Evolutionary conservation across 2,888 invertebrate species (phyloP), one percentile per base, ranked within the genome.

Genomic region (Cataglyphis altisquamis): DNA sequence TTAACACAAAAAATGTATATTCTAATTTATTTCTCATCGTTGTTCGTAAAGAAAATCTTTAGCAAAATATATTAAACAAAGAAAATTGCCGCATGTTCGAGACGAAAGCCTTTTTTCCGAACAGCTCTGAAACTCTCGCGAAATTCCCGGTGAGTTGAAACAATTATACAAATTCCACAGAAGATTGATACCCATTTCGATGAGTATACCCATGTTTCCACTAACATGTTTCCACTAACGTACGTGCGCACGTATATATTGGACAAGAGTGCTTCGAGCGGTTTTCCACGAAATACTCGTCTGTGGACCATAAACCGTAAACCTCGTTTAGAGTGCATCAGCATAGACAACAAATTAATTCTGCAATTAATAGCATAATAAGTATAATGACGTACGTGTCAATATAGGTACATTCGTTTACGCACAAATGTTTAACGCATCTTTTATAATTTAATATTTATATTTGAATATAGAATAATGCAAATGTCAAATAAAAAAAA

Each of bases 121-220:
- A 64, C 73, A 67, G 32, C 41, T 60, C n/a, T 5, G 66, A 60
- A 57, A 29, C 64, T 67, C 77, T 81, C 67, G 45, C 83, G 73
- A 81, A 66, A 84, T 87, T 87, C 81, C 85, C 70, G 83, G 77
- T 77, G 84, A 80, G 82, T 85, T 86, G 66, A 82, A 90, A 88
- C 88, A 90, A 90, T 90, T 91, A 90, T 86, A 84, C 82, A 83
- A 89, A 91, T 90, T 90, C 91, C 86, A 48, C 68, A 63, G 78
- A 84, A 84, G 88, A 87, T 86, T 85, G 86, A 91, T 90, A 84
- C 74, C 82, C 82, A 84, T 88, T 84, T 83, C 72, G 74, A 68
- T 62, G 41, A 41, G 66, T 60, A 70, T 48, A 64, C 66, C 57
- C 36, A 39, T 77, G 57, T 81, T 83, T 45, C 64, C 39, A 67